These are phyloP conservation scores for Condylostylus longicornis DNA, from an alignment of 1,140 invertebrate species.

Conservation along the genomic window DNA sequence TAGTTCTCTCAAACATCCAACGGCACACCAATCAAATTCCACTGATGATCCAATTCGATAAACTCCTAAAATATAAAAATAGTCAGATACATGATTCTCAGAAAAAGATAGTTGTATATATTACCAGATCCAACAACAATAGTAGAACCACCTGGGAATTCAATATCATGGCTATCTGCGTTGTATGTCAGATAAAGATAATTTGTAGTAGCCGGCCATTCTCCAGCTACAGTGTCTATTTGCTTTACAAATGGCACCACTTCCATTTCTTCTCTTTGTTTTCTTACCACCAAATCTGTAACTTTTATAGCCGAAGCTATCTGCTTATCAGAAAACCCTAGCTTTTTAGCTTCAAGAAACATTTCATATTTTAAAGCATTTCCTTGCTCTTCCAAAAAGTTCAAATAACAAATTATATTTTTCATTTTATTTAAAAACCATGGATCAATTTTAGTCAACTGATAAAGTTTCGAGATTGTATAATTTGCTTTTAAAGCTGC, in stretches of 20 bases:
- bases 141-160: conserved; percentile 61
- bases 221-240: conserved; percentile 98
- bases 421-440: conserved; percentile 96
- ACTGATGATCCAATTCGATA: conserved; percentile 98
- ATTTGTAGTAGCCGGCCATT: conserved; percentile 97
- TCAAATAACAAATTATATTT: conserved; percentile 70
- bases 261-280: conserved; percentile 51
- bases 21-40: conserved; percentile 99
- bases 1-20: conserved; percentile 86
- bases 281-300: conserved; percentile 64
- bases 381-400: conserved; percentile 41
- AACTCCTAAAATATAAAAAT: too few species aligned
- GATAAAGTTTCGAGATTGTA: conserved; percentile 66
- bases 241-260: conserved; percentile 88
- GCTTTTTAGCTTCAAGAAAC: conserved; percentile 71
- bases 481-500: conserved; percentile 75
- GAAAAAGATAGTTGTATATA: too few species aligned
- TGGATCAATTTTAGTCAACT: conserved; percentile 88
- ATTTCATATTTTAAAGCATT: conserved; percentile 41
- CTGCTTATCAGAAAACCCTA: conserved; percentile 96
- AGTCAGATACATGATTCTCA: too few species aligned
- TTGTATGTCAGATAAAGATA: conserved; percentile 98
- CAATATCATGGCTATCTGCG: conserved; percentile 70
- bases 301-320: conserved; percentile 79
- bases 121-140: conserved; percentile 87